Evolutionary conservation across 2,888 invertebrate genomes (phyloP), one percentile per base, ranked within the genome.

Genomic region (Conchocele bisecta): DNA sequence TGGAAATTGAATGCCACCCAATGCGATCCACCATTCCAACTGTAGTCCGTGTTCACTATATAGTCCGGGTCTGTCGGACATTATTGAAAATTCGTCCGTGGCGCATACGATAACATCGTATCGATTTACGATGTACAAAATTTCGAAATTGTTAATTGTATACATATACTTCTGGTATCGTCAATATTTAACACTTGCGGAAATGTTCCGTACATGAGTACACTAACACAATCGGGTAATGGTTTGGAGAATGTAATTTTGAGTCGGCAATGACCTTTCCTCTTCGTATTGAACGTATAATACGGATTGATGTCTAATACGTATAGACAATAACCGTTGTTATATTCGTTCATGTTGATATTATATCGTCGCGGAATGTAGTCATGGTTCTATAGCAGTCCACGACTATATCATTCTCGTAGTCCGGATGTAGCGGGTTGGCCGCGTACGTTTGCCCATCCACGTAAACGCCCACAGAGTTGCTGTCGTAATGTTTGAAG

Each of bases 1-100:
- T 44, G 46, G 48, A 67, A 67, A 50, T 67, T 54, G 29, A 67
- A 59, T 26, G 50, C 24, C 46, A 56, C 42, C 68, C 68, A 68
- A 17, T 56, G 61, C 26, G 46, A 42, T n/a, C 60, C 54, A 3
- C 48, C 37, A 31, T 33, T 41, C 1, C 26, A n/a, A 13, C 29
- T 65, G 4, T 31, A n/a, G 35, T 56, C 57, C 20, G 57, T 65
- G 31, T 65, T 65, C n/a, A n/a, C n/a, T n/a, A n/a, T n/a, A n/a
- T n/a, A n/a, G n/a, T n/a, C n/a, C n/a, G 1, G 50, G 7, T 13
- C 54, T 46, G 20, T 31, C 20, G 20, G 60, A 53, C 20, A 15
- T 13, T 24, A 15, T n/a, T 6, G 42, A 13, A 22, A 64, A 22
- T 20, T 33, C 35, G 22, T 64, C 64, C 3, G 54, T 26, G 5